These are phyloP conservation scores for Chaunax sp. DNA, from an alignment of 2,797 vertebrate genomes.

Conservation along the genomic window DNA sequence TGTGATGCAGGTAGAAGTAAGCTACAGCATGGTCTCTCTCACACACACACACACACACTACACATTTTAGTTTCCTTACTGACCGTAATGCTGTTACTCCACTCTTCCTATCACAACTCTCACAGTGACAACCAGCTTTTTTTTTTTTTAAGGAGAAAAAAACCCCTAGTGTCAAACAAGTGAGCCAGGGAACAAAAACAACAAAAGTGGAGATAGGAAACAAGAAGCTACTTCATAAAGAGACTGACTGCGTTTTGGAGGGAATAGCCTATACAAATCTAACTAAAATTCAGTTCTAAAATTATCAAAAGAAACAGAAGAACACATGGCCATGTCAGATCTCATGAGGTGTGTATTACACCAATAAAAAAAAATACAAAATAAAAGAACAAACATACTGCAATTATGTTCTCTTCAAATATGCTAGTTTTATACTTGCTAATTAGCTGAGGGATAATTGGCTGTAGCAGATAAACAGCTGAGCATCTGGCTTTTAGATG, in stretches of 20 bases:
- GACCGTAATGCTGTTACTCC: conserved; percentile 23
- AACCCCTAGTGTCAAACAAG: background rate
- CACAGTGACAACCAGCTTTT: conserved; percentile 13
- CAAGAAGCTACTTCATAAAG: background rate
- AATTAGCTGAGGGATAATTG: conserved; percentile 63
- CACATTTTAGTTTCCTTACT: background rate
- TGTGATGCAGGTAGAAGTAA: too few species aligned
- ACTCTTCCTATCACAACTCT: conserved; percentile 15
- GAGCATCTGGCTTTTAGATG: conserved; percentile 55
- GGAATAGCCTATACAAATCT: background rate
- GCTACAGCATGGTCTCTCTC: too few species aligned
- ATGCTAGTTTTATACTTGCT: conserved; percentile 31
- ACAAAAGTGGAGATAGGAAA: conserved; percentile 1
- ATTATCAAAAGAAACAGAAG: conserved; percentile 14
- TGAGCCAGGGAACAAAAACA: too few species aligned
- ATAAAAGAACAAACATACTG: conserved; percentile 27
- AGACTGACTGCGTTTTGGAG: background rate
- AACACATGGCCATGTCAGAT: conserved; percentile 12
- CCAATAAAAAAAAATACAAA: conserved; percentile 8
- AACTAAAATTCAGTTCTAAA: background rate
- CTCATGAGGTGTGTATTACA: conserved; percentile 19
- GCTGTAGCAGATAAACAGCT: conserved; percentile 40
- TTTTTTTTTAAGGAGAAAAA: conserved; percentile 9
- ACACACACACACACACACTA: too few species aligned
- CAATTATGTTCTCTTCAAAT: conserved; percentile 27